Conservation (phyloP, 2,113 vertebrate genomes). For the Egretta garzetta region DNA sequence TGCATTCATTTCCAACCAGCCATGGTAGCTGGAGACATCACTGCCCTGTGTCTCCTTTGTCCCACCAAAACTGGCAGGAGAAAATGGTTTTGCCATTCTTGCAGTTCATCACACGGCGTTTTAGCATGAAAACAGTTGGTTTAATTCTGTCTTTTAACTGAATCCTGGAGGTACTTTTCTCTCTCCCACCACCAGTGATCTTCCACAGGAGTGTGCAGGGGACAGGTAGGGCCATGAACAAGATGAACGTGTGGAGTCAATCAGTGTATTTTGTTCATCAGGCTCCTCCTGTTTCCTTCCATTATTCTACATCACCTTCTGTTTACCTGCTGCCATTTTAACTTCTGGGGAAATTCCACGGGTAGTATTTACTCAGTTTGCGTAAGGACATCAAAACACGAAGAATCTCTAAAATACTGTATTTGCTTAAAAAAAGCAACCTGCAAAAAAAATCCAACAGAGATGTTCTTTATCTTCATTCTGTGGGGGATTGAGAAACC, state of each 20-base stretch:
- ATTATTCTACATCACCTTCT: not conserved
- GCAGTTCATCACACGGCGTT: rapidly evolving
- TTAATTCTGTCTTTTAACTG: not conserved
- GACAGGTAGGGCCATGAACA: not conserved
- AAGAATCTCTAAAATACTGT: slow-evolving; percentile 2
- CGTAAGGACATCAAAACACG: not conserved
- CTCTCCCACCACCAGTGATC: not conserved
- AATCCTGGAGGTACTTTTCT: not conserved
- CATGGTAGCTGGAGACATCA: not conserved
- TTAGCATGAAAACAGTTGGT: not conserved
- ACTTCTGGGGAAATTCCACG: not conserved
- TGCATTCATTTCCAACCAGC: not conserved
- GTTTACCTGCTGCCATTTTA: not conserved
- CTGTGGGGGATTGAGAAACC: slow-evolving; percentile 56
- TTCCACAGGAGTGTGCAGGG: not conserved
- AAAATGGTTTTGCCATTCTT: not conserved
- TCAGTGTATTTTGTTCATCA: not conserved
- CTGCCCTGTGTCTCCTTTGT: not conserved
- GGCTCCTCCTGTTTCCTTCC: not conserved
- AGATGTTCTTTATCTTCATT: slow-evolving; percentile 35
- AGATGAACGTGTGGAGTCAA: not conserved
- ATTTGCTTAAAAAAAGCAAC: slow-evolving; percentile 24
- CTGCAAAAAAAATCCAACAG: not conserved
- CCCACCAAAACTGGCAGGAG: not conserved
- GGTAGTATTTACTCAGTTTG: not conserved